Base-by-base conservation (phyloP, 2,113 vertebrate genomes). In the Alexandromys fortis region DNA sequence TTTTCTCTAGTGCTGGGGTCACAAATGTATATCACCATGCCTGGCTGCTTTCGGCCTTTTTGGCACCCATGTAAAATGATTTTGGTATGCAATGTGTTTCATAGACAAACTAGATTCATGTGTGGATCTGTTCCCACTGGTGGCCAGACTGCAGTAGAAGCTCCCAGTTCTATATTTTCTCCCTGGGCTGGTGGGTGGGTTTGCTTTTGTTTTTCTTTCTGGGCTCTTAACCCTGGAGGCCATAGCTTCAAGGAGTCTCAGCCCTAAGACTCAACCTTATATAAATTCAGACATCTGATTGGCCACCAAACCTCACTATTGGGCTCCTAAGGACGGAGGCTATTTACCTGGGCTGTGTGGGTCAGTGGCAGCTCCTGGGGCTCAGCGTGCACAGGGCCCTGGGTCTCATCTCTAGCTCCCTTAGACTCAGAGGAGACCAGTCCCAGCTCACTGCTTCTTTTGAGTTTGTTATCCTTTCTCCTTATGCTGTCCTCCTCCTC, bases 61-160 rank as follows among this genome's bases (percentile, higher is more conserved):
- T 65, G 58, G 38, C 26, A 85, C 26, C 58, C 82, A 85, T 45
- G 82, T 86, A 47, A 86, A 65, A 70, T 38, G 70, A 70, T 90
- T 93, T 85, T 95, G 42, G 16, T 89, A 33, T 79, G 63, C 77
- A 67, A 61, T 86, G 28, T 75, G 52, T 70, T 89, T 88, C 49
- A 10, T 7, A 17, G 86, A 86, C 61, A 89, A 82, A 91, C 21
- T 49, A n/a, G 73, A 83, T 47, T 24, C 17, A 4, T 3, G 16
- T n/a, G n/a, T 42, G 55, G 73, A 87, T 73, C 65, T 58, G 11
- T 42, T 63, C 63, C 28, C 16, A 47, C 63, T 55, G 5, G 4
- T 16, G 70, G 70, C 52, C 26, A 63, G 52, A 52, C 35, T 14
- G 17, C 19, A 72, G 26, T 81, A n/a, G 70, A 73, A n/a, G 65